Percentiles rank a stretch among this genome's conserved stretches.
phyloP scores from a whole-genome alignment of 2,888 invertebrate genomes.

The Patella pellucida region DNA sequence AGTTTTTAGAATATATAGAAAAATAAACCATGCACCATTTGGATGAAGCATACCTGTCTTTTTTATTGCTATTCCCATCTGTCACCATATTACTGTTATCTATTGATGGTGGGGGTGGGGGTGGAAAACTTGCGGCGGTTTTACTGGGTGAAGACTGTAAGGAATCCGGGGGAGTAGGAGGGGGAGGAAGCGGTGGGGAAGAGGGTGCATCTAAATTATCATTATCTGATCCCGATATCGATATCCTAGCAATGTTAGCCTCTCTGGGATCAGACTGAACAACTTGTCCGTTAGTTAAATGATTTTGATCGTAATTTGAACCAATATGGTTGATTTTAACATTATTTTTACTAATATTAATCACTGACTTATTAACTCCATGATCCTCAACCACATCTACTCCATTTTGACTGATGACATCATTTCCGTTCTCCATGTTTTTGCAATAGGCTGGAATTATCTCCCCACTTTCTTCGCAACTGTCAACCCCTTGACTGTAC shows the following conservation, averaged over 20 bases:
- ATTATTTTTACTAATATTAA: conserved; percentile 31
- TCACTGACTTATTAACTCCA: conserved; percentile 31
- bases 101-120: conserved; percentile 16
- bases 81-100: background rate
- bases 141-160: conserved; percentile 2
- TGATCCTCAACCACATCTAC: background rate
- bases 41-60: no score
- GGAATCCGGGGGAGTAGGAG: background rate
- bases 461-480: conserved; percentile 19
- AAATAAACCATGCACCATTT: no score
- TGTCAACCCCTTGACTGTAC: background rate
- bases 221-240: conserved; percentile 7
- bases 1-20: no score
- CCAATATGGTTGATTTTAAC: conserved; percentile 31
- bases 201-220: background rate
- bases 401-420: background rate
- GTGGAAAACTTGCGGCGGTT: background rate
- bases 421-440: background rate
- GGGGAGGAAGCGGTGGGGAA: conserved; percentile 5
- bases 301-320: background rate
- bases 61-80: background rate
- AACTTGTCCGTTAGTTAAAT: background rate
- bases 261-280: background rate
- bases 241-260: conserved; percentile 19
- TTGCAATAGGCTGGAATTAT: background rate